Evolutionary conservation across 2,797 vertebrate genomes (phyloP).

Genomic region (Mionectes olivaceus): DNA sequence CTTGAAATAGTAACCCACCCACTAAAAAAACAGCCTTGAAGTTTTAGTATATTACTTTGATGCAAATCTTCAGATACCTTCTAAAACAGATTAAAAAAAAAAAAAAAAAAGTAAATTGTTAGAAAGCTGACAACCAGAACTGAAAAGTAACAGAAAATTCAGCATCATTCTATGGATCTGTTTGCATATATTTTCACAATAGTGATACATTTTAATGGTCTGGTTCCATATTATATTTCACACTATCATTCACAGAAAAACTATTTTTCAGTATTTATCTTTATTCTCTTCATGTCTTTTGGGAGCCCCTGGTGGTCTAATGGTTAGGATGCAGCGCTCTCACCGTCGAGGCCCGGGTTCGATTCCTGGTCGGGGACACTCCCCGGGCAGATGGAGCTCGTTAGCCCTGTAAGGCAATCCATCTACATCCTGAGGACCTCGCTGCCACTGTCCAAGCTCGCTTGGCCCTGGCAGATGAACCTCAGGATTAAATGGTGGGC

Average conservation of each 20-base stretch:
- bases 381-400: too few relatives aligned
- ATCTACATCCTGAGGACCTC: too few relatives aligned
- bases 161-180: background rate
- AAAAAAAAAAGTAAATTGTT: background rate
- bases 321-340: too few relatives aligned
- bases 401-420: too few relatives aligned
- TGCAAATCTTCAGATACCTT: rapidly evolving
- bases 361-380: too few relatives aligned
- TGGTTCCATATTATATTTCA: background rate
- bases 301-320: too few relatives aligned
- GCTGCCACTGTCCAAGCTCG: too few relatives aligned
- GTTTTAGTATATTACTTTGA: background rate
- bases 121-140: background rate
- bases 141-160: background rate
- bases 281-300: background rate
- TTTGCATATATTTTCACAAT: background rate
- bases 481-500: too few relatives aligned
- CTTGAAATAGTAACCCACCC: background rate
- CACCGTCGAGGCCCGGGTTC: too few relatives aligned
- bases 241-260: background rate
- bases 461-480: too few relatives aligned
- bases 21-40: background rate
- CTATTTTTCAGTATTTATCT: background rate
- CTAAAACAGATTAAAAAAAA: background rate
- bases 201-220: background rate